These are phyloP conservation scores for Lasioglossum vierecki DNA, from an alignment of 2,888 invertebrate species.

Conservation along the genomic window DNA sequence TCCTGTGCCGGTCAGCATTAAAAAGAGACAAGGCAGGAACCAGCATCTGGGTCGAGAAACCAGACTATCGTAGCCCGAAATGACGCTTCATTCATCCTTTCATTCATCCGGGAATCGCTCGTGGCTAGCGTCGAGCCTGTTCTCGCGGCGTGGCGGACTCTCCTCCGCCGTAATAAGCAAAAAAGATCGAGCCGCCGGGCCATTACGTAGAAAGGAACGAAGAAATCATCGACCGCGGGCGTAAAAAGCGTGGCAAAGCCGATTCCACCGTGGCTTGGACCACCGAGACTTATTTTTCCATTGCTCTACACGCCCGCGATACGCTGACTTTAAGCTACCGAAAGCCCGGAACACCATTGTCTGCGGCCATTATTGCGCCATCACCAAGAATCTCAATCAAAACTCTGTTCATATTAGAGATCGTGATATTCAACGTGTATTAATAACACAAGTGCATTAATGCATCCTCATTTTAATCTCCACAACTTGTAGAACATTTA, in stretches of 20 bases:
- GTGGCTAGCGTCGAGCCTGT: conserved; percentile 41
- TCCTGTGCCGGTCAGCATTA: not conserved
- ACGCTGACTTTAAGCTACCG: conserved; percentile 34
- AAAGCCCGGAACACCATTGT: conserved; percentile 46
- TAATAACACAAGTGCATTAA: too few species aligned
- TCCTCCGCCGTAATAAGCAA: conserved; percentile 75
- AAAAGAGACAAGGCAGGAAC: conserved; percentile 19
- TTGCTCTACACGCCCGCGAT: conserved; percentile 45
- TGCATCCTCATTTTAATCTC: too few species aligned
- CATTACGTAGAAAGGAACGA: conserved; percentile 78
- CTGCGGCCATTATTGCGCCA: conserved; percentile 61
- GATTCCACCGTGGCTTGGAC: conserved; percentile 73
- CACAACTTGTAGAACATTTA: too few species aligned
- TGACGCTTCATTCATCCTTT: conserved; percentile 80
- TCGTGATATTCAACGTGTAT: too few species aligned
- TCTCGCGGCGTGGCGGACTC: conserved; percentile 60
- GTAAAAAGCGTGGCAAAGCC: conserved; percentile 81
- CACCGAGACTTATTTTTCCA: conserved; percentile 74
- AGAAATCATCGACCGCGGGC: conserved; percentile 77
- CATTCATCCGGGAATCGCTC: conserved; percentile 75
- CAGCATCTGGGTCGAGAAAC: conserved; percentile 31
- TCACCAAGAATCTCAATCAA: conserved; percentile 21
- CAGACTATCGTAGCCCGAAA: conserved; percentile 64
- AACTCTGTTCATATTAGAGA: too few species aligned
- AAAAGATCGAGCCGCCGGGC: conserved; percentile 75